Base-by-base conservation (phyloP, 2,113 vertebrate species). In the Xiphophorus couchianus region DNA sequence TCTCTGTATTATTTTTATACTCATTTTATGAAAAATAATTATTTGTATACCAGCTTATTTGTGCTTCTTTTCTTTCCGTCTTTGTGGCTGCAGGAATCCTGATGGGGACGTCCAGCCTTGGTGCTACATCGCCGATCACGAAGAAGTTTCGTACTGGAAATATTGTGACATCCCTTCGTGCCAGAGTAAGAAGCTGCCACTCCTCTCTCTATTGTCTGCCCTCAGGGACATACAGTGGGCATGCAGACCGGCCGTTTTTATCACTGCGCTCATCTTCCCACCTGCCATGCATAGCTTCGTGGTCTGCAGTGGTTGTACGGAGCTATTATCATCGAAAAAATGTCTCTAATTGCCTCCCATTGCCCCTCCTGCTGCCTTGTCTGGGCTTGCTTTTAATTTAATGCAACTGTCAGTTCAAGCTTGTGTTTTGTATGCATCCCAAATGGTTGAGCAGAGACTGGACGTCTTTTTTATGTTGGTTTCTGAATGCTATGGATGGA, bases 21-120 rank as follows among this genome's bases (percentile, higher is more conserved):
- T 25, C 51, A 58, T 22, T 58, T 25, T 58, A 58, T 58, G 5
- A 25, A 25, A 25, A 10, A 58, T 9, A 58, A 58, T 63, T 12
- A n/a, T n/a, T 13, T 27, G 51, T 25, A n/a, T 7, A 39, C 4
- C 25, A 66, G 35, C 8, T 25, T 39, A 25, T 39, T 39, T 14
- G 22, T 28, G 15, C 28, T 42, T 6, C 19, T 48, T 48, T 1
- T 48, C 14, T 42, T 42, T 42, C 14, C 3, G 13, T 14, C 22
- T 37, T 1, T 87, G 33, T 71, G 37, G 78, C 88, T 73, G 74
- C 92, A 99, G 97, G 88, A 98, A 99, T 78, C 97, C 97, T 0
- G 97, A 99, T 62, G 96, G 97, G 44, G 97, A 99, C 6, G 97
- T 99, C 76, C 97, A 97, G 87, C 97, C 97, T 0, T 99, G 97